phyloP scores from a whole-genome alignment of 2,888 invertebrate species.

The Morpho deidamia region DNA sequence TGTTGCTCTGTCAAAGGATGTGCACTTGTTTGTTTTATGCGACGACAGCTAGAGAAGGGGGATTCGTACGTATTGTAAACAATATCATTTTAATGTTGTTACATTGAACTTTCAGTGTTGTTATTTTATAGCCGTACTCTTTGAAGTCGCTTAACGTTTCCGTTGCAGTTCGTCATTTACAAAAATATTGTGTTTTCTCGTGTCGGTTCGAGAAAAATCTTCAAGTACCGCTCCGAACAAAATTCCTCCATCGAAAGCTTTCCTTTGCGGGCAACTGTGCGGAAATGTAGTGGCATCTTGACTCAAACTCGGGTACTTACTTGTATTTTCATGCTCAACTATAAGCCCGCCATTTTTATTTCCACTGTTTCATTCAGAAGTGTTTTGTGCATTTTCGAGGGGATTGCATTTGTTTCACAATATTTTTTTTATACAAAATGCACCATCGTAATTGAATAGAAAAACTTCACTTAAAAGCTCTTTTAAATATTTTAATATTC shows the following conservation, averaged over 20 bases:
- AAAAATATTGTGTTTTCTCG: slow-evolving; percentile 24
- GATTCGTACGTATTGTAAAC: slow-evolving; percentile 40
- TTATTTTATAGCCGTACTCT: slow-evolving; percentile 6
- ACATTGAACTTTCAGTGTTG: slow-evolving; percentile 13
- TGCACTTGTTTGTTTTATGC: slow-evolving; percentile 68
- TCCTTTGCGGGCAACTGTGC: slow-evolving; percentile 51
- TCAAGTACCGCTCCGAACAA: slow-evolving; percentile 42
- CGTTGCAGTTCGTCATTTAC: slow-evolving; percentile 14
- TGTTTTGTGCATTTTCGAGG: slow-evolving; percentile 33
- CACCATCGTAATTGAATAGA: slow-evolving; percentile 30
- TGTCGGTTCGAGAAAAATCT: slow-evolving; percentile 31
- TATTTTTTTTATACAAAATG: slow-evolving; percentile 30
- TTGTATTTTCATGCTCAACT: slow-evolving; percentile 45
- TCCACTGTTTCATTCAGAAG: slow-evolving; percentile 36
- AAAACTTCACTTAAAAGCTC: slow-evolving; percentile 26
- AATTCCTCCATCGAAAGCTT: slow-evolving; percentile 48
- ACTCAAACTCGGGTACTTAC: slow-evolving; percentile 47
- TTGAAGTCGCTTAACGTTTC: slow-evolving; percentile 5
- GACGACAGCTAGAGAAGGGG: slow-evolving; percentile 38
- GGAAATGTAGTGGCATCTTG: slow-evolving; percentile 54
- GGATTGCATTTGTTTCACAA: slow-evolving; percentile 35
- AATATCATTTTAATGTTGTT: slow-evolving; percentile 28
- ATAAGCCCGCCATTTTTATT: slow-evolving; percentile 38
- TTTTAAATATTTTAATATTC: slow-evolving; percentile 25
- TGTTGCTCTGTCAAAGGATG: slow-evolving; percentile 74